Evolutionary conservation across 1,140 invertebrate species (phyloP), one percentile per base, ranked within the genome.

Genomic region (Drosophila carrolli): DNA sequence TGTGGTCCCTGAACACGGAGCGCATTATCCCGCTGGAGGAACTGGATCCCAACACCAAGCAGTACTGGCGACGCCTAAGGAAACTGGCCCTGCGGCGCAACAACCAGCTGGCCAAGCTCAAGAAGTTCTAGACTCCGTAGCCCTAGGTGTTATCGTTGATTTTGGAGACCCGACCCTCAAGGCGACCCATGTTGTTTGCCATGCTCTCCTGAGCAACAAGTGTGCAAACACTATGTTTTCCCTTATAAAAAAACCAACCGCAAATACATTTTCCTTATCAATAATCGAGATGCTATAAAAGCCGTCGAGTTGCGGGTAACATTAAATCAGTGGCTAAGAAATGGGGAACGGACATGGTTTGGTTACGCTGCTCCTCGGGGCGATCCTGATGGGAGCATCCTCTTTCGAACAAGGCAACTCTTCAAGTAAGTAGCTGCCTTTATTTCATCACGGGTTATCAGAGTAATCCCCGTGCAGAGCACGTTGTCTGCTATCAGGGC

Each of bases 51-150:
- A 94, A 96, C 78, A 94, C 95, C 3, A 96, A 96, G 93, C 93
- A 95, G 78, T 98, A 98, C 91, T 98, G 97, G 97, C 92, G 94
- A 63, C 93, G 93, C 56, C 88, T 97, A 13, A 93, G 95, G 55
- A 95, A 94, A 80, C 85, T 94, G 58, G 95, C 93, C 5, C 93
- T 95, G 65, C 93, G 90, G 58, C 92, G 94, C 78, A 95, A 96
- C 58, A 96, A 95, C 88, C 91, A 93, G 79, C 88, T 95, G 38
- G 83, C 89, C 10, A 94, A 94, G 70, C 80, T 95, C 55, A 94
- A 93, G 75, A 94, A 94, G 78, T 94, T 94, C 76, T 93, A 84
- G 77, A 19, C 54, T 2, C 13, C 13, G 9, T 67, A 46, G 38
- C 38, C 46, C 19, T 62, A 60, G 57, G 27, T 68, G 62, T 68